Base-by-base conservation (phyloP, 2,113 vertebrate species). In the Riparia riparia region DNA sequence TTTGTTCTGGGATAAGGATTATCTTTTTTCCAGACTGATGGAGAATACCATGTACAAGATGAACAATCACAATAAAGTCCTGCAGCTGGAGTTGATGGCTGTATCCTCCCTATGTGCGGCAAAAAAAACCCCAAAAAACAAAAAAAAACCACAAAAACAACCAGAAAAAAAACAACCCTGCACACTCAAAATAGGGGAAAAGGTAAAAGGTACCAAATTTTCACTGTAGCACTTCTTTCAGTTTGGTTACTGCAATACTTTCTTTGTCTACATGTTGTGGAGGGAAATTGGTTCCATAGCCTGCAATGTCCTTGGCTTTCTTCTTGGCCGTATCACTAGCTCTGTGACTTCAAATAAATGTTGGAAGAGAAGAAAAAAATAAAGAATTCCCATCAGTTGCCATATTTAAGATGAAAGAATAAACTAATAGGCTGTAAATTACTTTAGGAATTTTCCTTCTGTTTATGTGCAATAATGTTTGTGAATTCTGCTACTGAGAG, bases 381-480 rank as follows among this genome's bases (percentile, higher is more conserved):
- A 41, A 89, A 93, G 78, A 94, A 77, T 94, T 93, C 83, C 60
- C 85, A 93, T 96, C 79, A 91, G 76, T 94, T 96, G 77, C 94
- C 95, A 95, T 97, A 94, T 96, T 97, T 97, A 97, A 96, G 93
- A 93, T 94, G 69, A 97, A 97, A 97, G 71, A 72, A 60, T 97
- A 97, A 97, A 79, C 91, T 83, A 93, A 82, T 97, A 97, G 95
- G 31, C 94, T 97, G 96, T 97, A 97, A 97, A 94, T 97, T 95
- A 93, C 90, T 97, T 97, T 96, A 95, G 93, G 91, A 92, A 50
- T 77, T 97, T 93, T 83, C 96, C 92, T 95, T 94, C 96, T 93
- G 95, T 97, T 98, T 97, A 90, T 98, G 98, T 98, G 98, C 97
- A 97, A 97, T 97, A 97, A 95, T 96, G 96, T 97, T 96, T 96